Evolutionary conservation across 1,140 invertebrate genomes (phyloP).

Genomic region (Phymorhynchus buccinoides): DNA sequence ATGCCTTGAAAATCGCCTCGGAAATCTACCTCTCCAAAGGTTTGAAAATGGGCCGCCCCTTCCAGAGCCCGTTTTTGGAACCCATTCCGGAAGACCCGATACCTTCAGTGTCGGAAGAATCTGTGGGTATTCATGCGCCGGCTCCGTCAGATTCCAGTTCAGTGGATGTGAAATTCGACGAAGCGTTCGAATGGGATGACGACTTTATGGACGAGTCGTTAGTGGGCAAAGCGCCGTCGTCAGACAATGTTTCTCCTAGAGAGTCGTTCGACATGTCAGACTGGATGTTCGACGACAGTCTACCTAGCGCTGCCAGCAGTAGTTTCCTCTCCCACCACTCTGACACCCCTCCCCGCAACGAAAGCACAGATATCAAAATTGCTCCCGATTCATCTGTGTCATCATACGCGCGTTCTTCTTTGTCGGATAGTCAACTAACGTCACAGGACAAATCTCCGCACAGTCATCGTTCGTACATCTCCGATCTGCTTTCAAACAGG

Average conservation of each 20-base stretch:
- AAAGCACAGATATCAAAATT: too few relatives aligned
- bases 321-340: conserved; percentile 35
- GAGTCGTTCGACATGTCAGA: conserved; percentile 60
- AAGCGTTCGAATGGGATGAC: conserved; percentile 68
- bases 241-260: conserved; percentile 47
- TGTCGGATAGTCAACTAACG: conserved; percentile 35
- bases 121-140: neutral
- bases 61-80: conserved; percentile 52
- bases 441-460: too few relatives aligned
- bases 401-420: conserved; percentile 34
- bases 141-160: conserved; percentile 52
- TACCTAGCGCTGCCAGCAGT: conserved; percentile 20
- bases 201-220: conserved; percentile 64
- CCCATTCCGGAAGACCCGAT: conserved; percentile 65
- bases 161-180: conserved; percentile 56
- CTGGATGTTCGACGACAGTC: conserved; percentile 60
- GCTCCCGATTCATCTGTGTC: too few relatives aligned
- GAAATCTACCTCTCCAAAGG: conserved; percentile 67
- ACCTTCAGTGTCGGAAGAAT: conserved; percentile 51
- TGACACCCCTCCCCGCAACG: neutral
- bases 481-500: conserved; percentile 42
- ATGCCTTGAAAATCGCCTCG: conserved; percentile 57
- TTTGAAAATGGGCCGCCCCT: conserved; percentile 41
- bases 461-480: conserved; percentile 31
- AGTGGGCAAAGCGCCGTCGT: conserved; percentile 52